Conservation (phyloP, 2,888 invertebrate genomes). For the Campoplex capitator region DNA sequence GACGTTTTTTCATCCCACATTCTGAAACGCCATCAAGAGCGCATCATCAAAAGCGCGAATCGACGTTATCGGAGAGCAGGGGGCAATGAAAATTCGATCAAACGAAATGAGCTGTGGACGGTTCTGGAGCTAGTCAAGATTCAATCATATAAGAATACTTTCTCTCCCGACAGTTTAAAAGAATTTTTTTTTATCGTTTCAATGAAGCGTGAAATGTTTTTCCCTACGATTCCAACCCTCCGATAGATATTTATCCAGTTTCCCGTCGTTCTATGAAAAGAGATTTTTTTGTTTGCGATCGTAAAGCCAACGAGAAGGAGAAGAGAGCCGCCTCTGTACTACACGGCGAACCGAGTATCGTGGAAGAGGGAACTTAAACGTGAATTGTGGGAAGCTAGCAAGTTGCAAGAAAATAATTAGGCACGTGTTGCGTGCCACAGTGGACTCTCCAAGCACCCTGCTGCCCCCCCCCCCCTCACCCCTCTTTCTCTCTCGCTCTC, state of each 20-base stretch:
- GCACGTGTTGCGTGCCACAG: conserved; percentile 79
- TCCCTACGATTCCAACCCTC: no score
- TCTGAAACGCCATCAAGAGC: not conserved
- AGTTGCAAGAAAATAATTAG: conserved; percentile 81
- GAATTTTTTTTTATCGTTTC: conserved; percentile 1
- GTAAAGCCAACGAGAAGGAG: not conserved
- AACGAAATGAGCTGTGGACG: conserved; percentile 44
- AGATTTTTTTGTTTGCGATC: not conserved
- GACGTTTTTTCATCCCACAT: not conserved
- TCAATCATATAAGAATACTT: conserved; percentile 54
- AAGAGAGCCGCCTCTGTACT: not conserved
- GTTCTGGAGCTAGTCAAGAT: conserved; percentile 38
- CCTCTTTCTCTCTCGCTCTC: not conserved
- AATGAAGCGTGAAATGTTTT: conserved; percentile 1
- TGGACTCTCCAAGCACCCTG: conserved; percentile 52
- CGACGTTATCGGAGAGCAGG: not conserved
- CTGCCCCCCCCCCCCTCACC: not conserved
- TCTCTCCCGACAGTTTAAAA: not conserved
- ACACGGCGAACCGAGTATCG: conserved; percentile 35
- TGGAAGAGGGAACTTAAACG: conserved; percentile 36
- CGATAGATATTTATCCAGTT: no score
- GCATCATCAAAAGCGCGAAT: no score
- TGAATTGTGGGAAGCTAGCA: conserved; percentile 44
- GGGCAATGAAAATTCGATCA: conserved; percentile 36
- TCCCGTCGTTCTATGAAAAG: no score